Conservation (phyloP, 2,113 vertebrate genomes). For the Rafetus swinhoei region DNA sequence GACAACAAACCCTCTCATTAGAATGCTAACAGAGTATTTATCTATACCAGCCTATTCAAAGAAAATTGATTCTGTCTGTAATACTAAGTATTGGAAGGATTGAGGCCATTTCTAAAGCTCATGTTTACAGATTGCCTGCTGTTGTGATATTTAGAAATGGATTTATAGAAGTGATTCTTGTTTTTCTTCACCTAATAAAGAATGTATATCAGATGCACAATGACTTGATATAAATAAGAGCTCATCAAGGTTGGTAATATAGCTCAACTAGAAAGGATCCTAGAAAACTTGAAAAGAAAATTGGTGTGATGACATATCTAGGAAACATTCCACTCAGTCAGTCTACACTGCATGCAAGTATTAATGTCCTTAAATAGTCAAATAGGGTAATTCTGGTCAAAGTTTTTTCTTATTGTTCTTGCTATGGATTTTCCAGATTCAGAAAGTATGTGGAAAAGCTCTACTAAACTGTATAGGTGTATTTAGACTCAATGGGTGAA, state of each 20-base stretch:
- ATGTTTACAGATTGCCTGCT: neutral
- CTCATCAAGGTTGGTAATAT: neutral
- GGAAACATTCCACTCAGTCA: neutral
- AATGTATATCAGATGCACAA: neutral
- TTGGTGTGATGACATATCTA: fast-evolving
- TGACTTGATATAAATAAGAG: neutral
- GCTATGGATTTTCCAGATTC: fast-evolving
- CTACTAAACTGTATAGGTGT: fast-evolving
- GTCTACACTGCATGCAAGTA: neutral
- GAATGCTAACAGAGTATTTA: neutral
- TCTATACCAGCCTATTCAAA: neutral
- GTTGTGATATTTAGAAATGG: neutral
- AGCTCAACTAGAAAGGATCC: neutral
- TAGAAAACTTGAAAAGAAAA: neutral
- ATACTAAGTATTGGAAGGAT: slow-evolving; percentile 15
- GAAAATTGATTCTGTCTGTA: slow-evolving; percentile 48
- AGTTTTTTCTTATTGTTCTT: neutral
- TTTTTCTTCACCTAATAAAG: neutral
- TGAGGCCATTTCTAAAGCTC: slow-evolving; percentile 52
- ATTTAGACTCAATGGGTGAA: neutral
- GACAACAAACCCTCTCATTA: slow-evolving; percentile 4
- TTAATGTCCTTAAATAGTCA: neutral
- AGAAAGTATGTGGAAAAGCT: neutral
- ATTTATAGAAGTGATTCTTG: neutral
- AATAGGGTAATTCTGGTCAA: neutral